Conservation (phyloP, 2,113 vertebrate species). For the Syngnathus typhle region DNA sequence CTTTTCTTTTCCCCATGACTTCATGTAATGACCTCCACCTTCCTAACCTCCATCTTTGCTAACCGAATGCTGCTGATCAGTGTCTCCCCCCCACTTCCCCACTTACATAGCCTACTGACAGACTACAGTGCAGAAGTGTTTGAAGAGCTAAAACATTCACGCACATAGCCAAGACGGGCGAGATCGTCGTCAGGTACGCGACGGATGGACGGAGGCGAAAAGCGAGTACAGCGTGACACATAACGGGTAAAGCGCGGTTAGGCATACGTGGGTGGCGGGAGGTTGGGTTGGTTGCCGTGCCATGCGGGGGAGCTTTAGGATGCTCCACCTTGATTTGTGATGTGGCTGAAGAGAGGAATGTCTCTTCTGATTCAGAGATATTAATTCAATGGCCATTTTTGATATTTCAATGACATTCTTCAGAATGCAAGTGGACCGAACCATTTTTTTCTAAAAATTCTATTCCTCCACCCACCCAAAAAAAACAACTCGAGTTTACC, state of each 20-base stretch:
- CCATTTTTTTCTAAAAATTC: too few relatives aligned
- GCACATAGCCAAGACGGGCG: conserved; percentile 23
- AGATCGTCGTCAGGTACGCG: neutral
- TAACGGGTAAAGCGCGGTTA: conserved; percentile 54
- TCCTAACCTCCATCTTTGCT: conserved; percentile 44
- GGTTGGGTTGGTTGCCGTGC: conserved; percentile 17
- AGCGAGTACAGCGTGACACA: conserved; percentile 33
- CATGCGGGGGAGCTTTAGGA: conserved; percentile 19
- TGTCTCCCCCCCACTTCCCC: conserved; percentile 44
- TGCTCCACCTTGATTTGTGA: conserved; percentile 38
- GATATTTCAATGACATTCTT: conserved; percentile 12
- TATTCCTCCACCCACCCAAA: too few relatives aligned
- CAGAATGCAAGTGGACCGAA: neutral
- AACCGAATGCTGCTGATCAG: conserved; percentile 60
- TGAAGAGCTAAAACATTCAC: conserved; percentile 9
- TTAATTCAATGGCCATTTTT: conserved; percentile 17
- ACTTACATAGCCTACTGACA: conserved; percentile 70
- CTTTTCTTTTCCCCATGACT: conserved; percentile 35
- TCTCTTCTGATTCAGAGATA: conserved; percentile 34
- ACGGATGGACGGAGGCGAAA: conserved; percentile 2
- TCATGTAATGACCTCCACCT: conserved; percentile 44
- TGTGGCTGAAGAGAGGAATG: conserved; percentile 39
- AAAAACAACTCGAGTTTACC: neutral
- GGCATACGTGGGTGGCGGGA: conserved; percentile 64
- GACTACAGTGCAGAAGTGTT: conserved; percentile 68